Conservation (phyloP, 2,113 vertebrate species). For the Probosciger aterrimus region DNA sequence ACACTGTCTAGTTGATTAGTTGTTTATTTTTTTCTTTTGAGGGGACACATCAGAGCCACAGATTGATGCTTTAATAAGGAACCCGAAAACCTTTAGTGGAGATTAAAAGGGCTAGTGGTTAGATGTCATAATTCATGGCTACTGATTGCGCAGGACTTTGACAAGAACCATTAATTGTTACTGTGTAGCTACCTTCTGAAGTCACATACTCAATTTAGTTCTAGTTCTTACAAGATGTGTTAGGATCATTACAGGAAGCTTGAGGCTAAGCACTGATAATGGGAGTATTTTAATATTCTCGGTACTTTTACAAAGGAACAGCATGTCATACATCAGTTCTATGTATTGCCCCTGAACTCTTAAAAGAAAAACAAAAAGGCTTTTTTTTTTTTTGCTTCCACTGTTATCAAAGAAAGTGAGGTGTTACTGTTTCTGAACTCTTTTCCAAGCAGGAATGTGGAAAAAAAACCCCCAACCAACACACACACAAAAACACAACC, state of each 20-base stretch:
- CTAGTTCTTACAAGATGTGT: constrained; percentile 65
- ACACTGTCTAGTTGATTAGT: constrained; percentile 59
- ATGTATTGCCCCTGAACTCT: constrained; percentile 14
- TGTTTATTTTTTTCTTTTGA: constrained; percentile 64
- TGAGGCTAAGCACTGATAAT: constrained; percentile 72
- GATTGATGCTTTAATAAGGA: constrained; percentile 66
- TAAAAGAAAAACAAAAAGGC: neutral
- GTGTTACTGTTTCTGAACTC: neutral
- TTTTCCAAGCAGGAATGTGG: neutral
- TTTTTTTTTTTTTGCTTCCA: neutral
- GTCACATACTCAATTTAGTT: constrained; percentile 67
- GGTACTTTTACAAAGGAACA: constrained; percentile 62
- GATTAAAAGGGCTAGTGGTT: constrained; percentile 56
- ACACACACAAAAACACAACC: neutral
- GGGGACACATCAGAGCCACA: constrained; percentile 41
- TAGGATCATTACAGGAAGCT: constrained; percentile 76
- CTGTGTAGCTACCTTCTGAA: constrained; percentile 67
- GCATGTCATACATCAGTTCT: constrained; percentile 56
- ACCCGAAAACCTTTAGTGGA: constrained; percentile 35
- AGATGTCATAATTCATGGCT: constrained; percentile 65
- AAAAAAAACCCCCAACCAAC: neutral
- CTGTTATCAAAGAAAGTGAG: neutral
- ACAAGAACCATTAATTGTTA: constrained; percentile 75
- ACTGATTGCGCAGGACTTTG: constrained; percentile 45
- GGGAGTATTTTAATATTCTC: constrained; percentile 71